phyloP scores from a whole-genome alignment of 2,797 vertebrate genomes.

The Pangasius mekongensis region DNA sequence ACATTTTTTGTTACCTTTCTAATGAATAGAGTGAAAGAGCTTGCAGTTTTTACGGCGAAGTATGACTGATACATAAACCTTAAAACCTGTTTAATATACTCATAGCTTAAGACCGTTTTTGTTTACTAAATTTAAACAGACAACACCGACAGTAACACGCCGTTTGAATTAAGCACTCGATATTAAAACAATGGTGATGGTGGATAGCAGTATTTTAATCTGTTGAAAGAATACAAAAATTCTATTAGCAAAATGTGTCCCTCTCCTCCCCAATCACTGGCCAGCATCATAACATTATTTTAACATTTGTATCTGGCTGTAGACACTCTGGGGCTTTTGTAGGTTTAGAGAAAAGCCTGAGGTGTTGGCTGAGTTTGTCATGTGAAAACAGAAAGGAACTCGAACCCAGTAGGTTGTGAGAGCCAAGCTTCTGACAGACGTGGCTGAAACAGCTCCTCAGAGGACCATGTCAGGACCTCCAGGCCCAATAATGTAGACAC shows the following conservation, averaged over 20 bases:
- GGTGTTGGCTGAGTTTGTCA: conserved; percentile 79
- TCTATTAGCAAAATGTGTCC: conserved; percentile 64
- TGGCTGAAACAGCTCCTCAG: conserved; percentile 67
- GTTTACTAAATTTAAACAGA: conserved; percentile 60
- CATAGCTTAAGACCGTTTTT: conserved; percentile 50
- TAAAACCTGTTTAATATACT: conserved; percentile 28
- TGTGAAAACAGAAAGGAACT: conserved; percentile 76
- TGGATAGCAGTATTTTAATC: conserved; percentile 46
- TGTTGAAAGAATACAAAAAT: conserved; percentile 63
- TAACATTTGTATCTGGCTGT: conserved; percentile 66
- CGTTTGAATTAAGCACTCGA: conserved; percentile 46
- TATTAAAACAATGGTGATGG: conserved; percentile 42
- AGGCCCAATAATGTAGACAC: conserved; percentile 66
- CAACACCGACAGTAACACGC: conserved; percentile 49
- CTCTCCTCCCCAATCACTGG: conserved; percentile 56
- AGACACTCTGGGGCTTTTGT: conserved; percentile 62
- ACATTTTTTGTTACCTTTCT: not conserved
- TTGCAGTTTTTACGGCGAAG: not conserved
- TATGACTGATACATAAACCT: conserved; percentile 35
- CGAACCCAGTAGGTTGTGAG: conserved; percentile 66
- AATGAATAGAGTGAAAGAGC: not conserved
- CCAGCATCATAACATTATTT: conserved; percentile 66
- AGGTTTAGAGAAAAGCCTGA: conserved; percentile 72
- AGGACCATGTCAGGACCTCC: conserved; percentile 68
- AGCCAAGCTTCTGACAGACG: conserved; percentile 77